These are phyloP conservation scores for Calliphora vomitoria DNA, from an alignment of 2,888 invertebrate genomes.

Conservation along the genomic window DNA sequence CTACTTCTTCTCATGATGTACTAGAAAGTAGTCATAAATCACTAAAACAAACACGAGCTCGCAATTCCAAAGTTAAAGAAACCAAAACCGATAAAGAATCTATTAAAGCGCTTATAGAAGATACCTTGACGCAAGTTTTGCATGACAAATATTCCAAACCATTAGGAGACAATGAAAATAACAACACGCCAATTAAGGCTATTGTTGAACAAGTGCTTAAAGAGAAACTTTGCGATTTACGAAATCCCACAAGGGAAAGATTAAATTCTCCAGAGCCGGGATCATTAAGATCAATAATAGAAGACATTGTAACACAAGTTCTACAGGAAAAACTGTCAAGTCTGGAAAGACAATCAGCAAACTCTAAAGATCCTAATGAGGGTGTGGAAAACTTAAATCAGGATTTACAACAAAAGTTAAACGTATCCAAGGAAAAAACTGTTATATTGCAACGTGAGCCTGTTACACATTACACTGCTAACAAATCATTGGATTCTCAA, in stretches of 20 bases:
- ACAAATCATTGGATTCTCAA: constrained; percentile 53
- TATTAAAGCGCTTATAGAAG: constrained; percentile 35
- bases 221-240: constrained; percentile 49
- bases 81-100: constrained; percentile 15
- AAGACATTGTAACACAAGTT: constrained; percentile 49
- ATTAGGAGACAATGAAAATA: constrained; percentile 15
- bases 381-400: constrained; percentile 8
- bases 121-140: constrained; percentile 71
- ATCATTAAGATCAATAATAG: constrained; percentile 48
- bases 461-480: constrained; percentile 18
- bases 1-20: constrained; percentile 43
- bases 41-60: neutral
- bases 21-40: constrained; percentile 7
- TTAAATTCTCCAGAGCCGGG: neutral
- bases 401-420: constrained; percentile 46
- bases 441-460: neutral
- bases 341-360: neutral
- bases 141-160: constrained; percentile 74
- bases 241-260: neutral
- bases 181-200: constrained; percentile 11
- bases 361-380: neutral
- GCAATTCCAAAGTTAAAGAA: neutral
- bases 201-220: constrained; percentile 53
- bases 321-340: constrained; percentile 49
- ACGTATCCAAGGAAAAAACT: constrained; percentile 14